Percentiles rank a stretch among this genome's conserved stretches.
Evolutionary conservation across 2,797 vertebrate species (phyloP).

Genomic region (Enteromius trimaculatus): DNA sequence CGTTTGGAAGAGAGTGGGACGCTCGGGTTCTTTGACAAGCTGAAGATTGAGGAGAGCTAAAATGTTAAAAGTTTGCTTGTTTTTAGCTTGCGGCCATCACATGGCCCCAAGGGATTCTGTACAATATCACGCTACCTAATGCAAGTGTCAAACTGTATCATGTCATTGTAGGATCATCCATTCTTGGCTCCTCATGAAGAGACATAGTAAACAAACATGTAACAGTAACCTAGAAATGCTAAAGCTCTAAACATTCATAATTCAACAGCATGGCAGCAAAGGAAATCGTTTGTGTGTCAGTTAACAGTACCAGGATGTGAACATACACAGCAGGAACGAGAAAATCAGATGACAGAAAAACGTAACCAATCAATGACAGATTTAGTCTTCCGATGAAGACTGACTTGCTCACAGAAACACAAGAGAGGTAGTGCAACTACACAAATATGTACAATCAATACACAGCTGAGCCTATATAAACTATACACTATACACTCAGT

Average conservation of each 20-base stretch:
- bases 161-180: slow-evolving; percentile 30
- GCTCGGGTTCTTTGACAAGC: slow-evolving; percentile 34
- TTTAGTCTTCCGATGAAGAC: slow-evolving; percentile 51
- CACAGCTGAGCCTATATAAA: not conserved
- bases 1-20: not conserved
- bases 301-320: slow-evolving; percentile 26
- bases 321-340: slow-evolving; percentile 1
- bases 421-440: not conserved
- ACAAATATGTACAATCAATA: slow-evolving; percentile 17
- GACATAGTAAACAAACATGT: slow-evolving; percentile 46
- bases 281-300: slow-evolving; percentile 19
- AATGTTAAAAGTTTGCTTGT: slow-evolving; percentile 43
- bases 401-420: not conserved
- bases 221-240: slow-evolving; percentile 49
- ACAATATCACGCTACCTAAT: slow-evolving; percentile 30
- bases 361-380: slow-evolving; percentile 31
- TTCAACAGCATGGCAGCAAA: slow-evolving; percentile 39
- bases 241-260: slow-evolving; percentile 37
- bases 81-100: slow-evolving; percentile 32
- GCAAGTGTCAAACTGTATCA: slow-evolving; percentile 34
- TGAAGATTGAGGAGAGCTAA: slow-evolving; percentile 30
- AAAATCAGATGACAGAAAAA: slow-evolving; percentile 13
- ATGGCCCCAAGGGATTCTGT: slow-evolving; percentile 9
- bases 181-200: slow-evolving; percentile 22
- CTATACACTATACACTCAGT: not conserved